These are phyloP conservation scores for Cricetomys ansorgei DNA, from an alignment of 2,113 vertebrate genomes.

Conservation along the genomic window DNA sequence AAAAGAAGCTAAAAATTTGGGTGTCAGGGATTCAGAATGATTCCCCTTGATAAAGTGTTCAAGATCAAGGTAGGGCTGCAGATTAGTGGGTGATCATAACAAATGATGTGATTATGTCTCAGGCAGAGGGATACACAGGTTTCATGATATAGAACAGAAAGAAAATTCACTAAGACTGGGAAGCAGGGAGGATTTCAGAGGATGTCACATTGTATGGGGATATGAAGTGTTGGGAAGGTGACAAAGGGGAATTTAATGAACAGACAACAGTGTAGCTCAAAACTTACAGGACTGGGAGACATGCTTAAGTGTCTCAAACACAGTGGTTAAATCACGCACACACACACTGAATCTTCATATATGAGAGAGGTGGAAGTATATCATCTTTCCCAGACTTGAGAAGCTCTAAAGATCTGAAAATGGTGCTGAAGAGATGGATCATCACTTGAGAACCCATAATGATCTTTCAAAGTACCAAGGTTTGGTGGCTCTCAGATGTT, in stretches of 20 bases:
- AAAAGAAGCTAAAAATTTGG: background rate
- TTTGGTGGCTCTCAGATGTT: background rate
- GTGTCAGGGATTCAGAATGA: background rate
- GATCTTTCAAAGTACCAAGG: background rate
- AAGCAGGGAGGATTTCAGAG: background rate
- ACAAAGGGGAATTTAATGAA: background rate
- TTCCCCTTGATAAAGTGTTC: background rate
- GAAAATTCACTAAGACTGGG: background rate
- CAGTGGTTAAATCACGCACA: background rate
- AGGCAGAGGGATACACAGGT: background rate
- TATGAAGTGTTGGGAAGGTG: background rate
- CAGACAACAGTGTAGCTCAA: background rate
- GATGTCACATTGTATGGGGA: background rate
- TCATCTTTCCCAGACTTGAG: rapidly evolving
- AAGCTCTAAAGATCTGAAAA: background rate
- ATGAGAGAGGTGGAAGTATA: background rate
- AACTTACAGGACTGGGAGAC: background rate
- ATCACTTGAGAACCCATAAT: background rate
- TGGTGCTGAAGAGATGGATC: background rate
- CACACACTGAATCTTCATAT: background rate
- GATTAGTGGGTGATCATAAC: background rate
- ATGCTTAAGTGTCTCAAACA: background rate
- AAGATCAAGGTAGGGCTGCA: background rate
- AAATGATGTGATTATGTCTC: background rate
- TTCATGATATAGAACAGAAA: background rate